phyloP scores from a whole-genome alignment of 2,797 vertebrate species.

The Danio tinwini region DNA sequence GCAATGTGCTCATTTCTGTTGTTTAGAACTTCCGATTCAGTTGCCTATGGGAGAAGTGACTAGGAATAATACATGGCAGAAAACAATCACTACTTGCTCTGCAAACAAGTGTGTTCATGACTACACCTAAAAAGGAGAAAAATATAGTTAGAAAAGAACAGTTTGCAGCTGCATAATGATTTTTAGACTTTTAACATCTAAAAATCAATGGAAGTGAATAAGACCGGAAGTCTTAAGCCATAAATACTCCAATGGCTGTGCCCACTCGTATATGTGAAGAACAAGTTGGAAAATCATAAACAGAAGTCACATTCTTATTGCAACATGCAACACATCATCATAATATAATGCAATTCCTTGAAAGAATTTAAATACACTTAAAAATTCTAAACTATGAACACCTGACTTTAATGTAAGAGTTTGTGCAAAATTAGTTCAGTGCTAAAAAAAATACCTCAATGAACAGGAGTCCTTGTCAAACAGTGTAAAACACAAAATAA shows the following conservation, averaged over 20 bases:
- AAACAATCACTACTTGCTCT: too few species aligned
- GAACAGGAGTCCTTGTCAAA: neutral
- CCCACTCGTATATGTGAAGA: too few species aligned
- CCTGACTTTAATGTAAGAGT: neutral
- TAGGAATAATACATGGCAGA: too few species aligned
- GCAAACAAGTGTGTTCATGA: too few species aligned
- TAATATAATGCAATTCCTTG: neutral
- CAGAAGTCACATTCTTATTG: conserved; percentile 8
- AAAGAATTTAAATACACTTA: neutral
- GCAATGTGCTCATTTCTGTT: too few species aligned
- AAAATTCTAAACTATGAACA: neutral
- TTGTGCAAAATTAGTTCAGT: neutral
- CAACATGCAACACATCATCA: conserved; percentile 24
- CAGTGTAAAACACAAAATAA: neutral
- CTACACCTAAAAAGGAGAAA: neutral
- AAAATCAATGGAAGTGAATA: too few species aligned
- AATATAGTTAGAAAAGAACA: neutral
- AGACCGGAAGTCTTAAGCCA: too few species aligned
- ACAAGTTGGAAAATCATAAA: neutral
- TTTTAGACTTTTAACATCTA: too few species aligned
- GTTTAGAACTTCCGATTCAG: too few species aligned
- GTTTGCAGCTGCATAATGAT: too few species aligned
- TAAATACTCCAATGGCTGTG: too few species aligned
- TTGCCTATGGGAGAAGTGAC: too few species aligned
- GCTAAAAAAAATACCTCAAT: neutral